Percentiles rank a stretch among this genome's conserved stretches.
phyloP scores from a whole-genome alignment of 2,113 vertebrate genomes.

The Megalops atlanticus region DNA sequence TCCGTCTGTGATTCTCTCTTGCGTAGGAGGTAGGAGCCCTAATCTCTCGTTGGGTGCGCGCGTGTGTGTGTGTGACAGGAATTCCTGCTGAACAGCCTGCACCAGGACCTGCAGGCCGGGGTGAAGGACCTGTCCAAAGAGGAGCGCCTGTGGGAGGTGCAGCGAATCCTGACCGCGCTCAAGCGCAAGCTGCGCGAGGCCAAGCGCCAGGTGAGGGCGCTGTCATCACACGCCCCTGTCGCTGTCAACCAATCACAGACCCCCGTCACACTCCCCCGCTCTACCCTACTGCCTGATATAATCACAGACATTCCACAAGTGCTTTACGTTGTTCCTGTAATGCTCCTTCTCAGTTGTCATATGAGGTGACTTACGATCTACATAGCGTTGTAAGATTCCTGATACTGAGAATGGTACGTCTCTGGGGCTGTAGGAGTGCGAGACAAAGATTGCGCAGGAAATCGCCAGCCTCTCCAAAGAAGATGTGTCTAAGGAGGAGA shows the following conservation, averaged over 20 bases:
- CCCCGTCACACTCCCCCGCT: not conserved
- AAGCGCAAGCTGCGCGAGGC: slow-evolving; percentile 96
- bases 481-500: slow-evolving; percentile 98
- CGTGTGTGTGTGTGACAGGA: slow-evolving; percentile 70
- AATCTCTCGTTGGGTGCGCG: too few species aligned
- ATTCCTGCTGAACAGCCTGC: slow-evolving; percentile 95
- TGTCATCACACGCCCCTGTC: not conserved
- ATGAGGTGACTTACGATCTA: not conserved
- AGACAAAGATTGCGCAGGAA: slow-evolving; percentile 97
- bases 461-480: slow-evolving; percentile 98
- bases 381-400: not conserved
- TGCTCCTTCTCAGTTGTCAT: not conserved
- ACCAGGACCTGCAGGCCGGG: slow-evolving; percentile 93
- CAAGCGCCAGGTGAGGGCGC: slow-evolving; percentile 91
- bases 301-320: slow-evolving; percentile 22
- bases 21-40: too few species aligned
- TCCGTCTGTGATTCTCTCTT: too few species aligned
- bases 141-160: slow-evolving; percentile 97
- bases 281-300: slow-evolving; percentile 87
- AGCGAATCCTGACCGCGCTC: slow-evolving; percentile 94
- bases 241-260: not conserved
- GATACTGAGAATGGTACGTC: not conserved
- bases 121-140: slow-evolving; percentile 98
- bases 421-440: slow-evolving; percentile 82
- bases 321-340: too few species aligned